Evolutionary conservation across 2,113 vertebrate genomes (phyloP).

Genomic region (Ovis aries): ARS-UI_Ramb_v3.0 NC_056054.1:216455001-216455500

Average conservation of each 20-base stretch:
- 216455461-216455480: neutral
- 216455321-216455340: neutral
- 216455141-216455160: neutral
- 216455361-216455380: neutral
- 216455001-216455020: neutral
- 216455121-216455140: neutral
- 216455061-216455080: neutral
- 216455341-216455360: neutral
- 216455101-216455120: neutral
- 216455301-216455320: neutral
- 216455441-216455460: rapidly evolving
- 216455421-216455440: neutral
- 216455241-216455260: neutral
- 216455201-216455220: neutral
- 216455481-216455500: neutral
- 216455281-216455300: neutral
- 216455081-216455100: neutral
- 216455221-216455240: neutral
- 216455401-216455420: neutral
- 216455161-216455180: neutral
- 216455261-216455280: neutral
- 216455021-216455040: neutral
- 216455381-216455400: neutral
- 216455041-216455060: neutral
- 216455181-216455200: neutral